Evolutionary conservation across 2,888 invertebrate species (phyloP).

Genomic region (Laothoe populi): DNA sequence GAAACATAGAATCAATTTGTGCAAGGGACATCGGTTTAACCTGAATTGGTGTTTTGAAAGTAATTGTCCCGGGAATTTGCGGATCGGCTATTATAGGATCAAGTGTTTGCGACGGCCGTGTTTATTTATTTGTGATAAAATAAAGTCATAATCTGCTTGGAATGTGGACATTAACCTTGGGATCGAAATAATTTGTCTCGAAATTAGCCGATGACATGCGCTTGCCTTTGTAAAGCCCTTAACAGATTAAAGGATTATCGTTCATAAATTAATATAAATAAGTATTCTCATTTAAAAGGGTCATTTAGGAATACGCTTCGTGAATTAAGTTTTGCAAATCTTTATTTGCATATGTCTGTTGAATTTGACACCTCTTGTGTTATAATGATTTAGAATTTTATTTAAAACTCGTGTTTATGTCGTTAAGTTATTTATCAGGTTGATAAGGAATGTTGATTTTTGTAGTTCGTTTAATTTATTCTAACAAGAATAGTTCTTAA

Average conservation of each 20-base stretch:
- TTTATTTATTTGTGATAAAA: constrained; percentile 14
- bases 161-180: constrained; percentile 11
- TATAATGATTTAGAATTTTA: constrained; percentile 23
- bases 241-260: constrained; percentile 19
- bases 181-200: constrained; percentile 9
- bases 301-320: background rate
- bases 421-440: background rate
- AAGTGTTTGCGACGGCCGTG: background rate
- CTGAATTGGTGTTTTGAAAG: too few relatives aligned
- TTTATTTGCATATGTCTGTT: background rate
- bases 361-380: constrained; percentile 37
- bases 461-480: background rate
- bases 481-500: constrained; percentile 1
- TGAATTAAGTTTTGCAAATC: background rate
- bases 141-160: constrained; percentile 5
- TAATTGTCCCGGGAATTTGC: background rate
- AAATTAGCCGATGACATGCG: constrained; percentile 17
- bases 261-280: constrained; percentile 27
- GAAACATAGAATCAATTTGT: too few relatives aligned
- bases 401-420: background rate
- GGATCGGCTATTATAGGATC: too few relatives aligned
- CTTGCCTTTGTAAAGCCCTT: background rate
- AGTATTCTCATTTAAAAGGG: constrained; percentile 8
- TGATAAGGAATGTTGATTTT: background rate
- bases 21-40: too few relatives aligned